Evolutionary conservation across 2,113 vertebrate species (phyloP), one percentile per base, ranked within the genome.

Genomic region (Lophius piscatorius): DNA sequence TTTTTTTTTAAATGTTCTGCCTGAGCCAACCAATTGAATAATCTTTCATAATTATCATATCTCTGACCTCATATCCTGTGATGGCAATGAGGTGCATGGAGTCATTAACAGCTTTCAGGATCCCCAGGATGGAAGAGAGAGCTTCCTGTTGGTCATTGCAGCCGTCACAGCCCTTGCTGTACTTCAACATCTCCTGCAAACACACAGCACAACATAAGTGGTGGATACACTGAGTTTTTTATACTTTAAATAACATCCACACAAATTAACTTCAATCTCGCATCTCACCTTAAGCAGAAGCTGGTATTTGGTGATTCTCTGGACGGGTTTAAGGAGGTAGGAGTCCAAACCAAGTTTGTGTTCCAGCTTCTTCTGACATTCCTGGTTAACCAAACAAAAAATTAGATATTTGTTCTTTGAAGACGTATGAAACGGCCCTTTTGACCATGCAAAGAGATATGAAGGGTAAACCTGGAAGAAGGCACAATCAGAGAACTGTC

Each of bases 51-150:
- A 11, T 9, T 9, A 9, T 34, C 29, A 29, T 14, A 5, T 2
- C 5, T 11, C 24, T 89, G 70, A 96, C 97, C 66, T 99, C 97
- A 0, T 96, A 99, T 89, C 97, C 97, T 3, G 97, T 99, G 85
- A 99, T 98, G 74, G 97, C 97, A 14, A 99, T 98, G 70, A 98
- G 95, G 77, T 99, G 97, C 97, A 99, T 99, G 65, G 97, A 99
- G 88, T 99, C 97, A 16, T 99, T 99, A 26, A 99, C 96, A 0
- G 97, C 95, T 84, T 99, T 99, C 57, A 99, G 93, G 89, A 99
- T 98, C 63, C 96, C 97, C 81, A 99, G 78, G 50, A 99, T 99
- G 71, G 96, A 97, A n/a, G 93, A 92, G 9, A 99, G 92, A 0
- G 97, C 97, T 78, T 96, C 93, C 87, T 99, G 96, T 10, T 99